Evolutionary conservation across 2,113 vertebrate species (phyloP).

Genomic region (Myxocyprinus asiaticus): DNA sequence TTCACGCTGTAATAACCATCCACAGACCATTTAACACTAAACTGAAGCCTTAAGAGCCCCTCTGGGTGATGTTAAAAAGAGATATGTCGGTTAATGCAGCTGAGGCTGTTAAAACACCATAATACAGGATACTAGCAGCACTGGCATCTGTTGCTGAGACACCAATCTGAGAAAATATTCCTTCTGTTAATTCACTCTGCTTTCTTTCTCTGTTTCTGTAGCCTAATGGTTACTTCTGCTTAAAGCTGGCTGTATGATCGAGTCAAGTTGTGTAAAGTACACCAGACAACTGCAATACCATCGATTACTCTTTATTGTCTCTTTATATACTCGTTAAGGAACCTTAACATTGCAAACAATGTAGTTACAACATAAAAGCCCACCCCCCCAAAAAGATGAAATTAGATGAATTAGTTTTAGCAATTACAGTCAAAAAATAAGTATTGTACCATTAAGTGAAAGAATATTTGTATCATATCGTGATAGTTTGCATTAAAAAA

Average conservation of each 20-base stretch:
- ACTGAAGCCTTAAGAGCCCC: constrained; percentile 15
- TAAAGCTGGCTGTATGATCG: not conserved
- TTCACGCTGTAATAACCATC: constrained; percentile 11
- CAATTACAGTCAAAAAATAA: not conserved
- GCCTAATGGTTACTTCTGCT: not conserved
- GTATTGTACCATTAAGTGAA: too few species aligned
- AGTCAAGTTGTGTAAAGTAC: too few species aligned
- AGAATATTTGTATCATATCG: too few species aligned
- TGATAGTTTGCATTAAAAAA: too few species aligned
- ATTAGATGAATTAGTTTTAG: not conserved
- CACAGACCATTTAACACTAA: not conserved
- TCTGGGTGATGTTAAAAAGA: not conserved
- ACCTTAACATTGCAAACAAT: constrained; percentile 3
- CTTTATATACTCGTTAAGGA: not conserved
- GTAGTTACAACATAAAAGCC: not conserved
- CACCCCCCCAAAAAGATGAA: too few species aligned
- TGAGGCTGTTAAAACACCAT: constrained; percentile 17
- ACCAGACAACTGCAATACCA: not conserved
- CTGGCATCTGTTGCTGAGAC: not conserved
- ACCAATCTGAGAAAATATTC: not conserved
- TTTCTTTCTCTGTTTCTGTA: too few species aligned
- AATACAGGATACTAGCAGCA: not conserved
- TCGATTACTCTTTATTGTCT: not conserved
- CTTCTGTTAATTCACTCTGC: too few species aligned
- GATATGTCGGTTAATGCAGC: constrained; percentile 18